phyloP scores from a whole-genome alignment of 1,140 invertebrate species.

The Cecropterus lyciades region DNA sequence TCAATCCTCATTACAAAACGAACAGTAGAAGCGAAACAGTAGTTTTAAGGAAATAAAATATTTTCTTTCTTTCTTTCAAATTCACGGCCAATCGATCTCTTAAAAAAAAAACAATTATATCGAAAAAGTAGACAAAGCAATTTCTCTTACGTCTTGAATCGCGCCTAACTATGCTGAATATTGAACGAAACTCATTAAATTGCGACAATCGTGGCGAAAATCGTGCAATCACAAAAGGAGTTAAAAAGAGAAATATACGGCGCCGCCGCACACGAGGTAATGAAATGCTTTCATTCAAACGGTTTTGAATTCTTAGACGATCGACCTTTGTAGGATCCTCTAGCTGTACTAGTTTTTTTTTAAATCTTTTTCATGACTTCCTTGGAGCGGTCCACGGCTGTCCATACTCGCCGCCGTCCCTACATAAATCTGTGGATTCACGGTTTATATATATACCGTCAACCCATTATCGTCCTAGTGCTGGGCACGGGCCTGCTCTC shows the following conservation, averaged over 20 bases:
- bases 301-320: conserved; percentile 27
- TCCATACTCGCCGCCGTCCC: no score
- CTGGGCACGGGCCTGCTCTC: no score
- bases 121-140: conserved; percentile 40
- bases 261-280: conserved; percentile 25
- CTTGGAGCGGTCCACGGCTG: no score
- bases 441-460: no score
- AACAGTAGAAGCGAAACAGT: conserved; percentile 2
- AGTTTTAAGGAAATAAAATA: no score
- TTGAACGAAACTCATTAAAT: conserved; percentile 39
- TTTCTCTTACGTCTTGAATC: conserved; percentile 38
- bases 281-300: conserved; percentile 32
- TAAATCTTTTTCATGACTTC: no score
- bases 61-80: no score
- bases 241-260: conserved; percentile 26
- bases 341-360: no score
- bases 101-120: conserved; percentile 28
- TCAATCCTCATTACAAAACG: conserved; percentile 2
- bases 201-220: conserved; percentile 34
- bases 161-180: conserved; percentile 39
- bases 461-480: no score
- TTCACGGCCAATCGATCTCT: conserved; percentile 17
- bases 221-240: conserved; percentile 33
- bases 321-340: conserved; percentile 6
- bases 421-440: no score